A percentile compares a stretch with the other conserved stretches of the same genome.
Conservation (phyloP, 2,888 invertebrate species). For the Napeogenes inachia region DNA sequence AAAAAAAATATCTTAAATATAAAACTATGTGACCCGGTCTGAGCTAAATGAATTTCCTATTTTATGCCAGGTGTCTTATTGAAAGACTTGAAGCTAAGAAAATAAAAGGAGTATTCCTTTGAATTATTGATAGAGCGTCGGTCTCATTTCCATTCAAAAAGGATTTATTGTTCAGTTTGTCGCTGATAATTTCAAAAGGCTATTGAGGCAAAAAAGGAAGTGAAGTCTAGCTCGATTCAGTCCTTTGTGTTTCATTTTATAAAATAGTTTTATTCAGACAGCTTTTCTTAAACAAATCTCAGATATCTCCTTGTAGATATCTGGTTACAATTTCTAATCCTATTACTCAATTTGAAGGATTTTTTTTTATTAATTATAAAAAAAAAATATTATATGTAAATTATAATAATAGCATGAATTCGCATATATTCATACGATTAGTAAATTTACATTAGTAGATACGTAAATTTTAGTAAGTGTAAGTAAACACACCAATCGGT, state of each 20-base stretch:
- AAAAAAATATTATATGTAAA: too few relatives aligned
- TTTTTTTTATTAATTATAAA: too few relatives aligned
- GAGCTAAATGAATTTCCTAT: neutral
- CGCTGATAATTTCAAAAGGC: conserved; percentile 30
- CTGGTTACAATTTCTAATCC: too few relatives aligned
- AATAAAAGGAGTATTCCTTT: conserved; percentile 17
- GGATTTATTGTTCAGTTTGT: conserved; percentile 27
- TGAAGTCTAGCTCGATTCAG: neutral
- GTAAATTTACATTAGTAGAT: too few relatives aligned
- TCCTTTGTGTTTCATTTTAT: neutral
- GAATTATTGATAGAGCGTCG: conserved; percentile 23
- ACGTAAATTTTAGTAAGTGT: too few relatives aligned
- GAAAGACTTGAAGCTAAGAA: conserved; percentile 16
- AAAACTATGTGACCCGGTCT: neutral
- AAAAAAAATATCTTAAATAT: too few relatives aligned
- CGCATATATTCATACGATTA: too few relatives aligned
- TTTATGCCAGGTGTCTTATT: conserved; percentile 4
- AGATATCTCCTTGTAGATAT: too few relatives aligned
- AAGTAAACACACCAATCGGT: too few relatives aligned
- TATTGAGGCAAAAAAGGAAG: conserved; percentile 18
- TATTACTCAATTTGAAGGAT: too few relatives aligned
- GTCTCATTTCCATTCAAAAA: conserved; percentile 27
- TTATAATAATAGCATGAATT: too few relatives aligned
- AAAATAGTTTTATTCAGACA: neutral
- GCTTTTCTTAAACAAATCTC: too few relatives aligned